Evolutionary conservation across 2,113 vertebrate genomes (phyloP).

Genomic region (Protobothrops flavoviridis): DNA sequence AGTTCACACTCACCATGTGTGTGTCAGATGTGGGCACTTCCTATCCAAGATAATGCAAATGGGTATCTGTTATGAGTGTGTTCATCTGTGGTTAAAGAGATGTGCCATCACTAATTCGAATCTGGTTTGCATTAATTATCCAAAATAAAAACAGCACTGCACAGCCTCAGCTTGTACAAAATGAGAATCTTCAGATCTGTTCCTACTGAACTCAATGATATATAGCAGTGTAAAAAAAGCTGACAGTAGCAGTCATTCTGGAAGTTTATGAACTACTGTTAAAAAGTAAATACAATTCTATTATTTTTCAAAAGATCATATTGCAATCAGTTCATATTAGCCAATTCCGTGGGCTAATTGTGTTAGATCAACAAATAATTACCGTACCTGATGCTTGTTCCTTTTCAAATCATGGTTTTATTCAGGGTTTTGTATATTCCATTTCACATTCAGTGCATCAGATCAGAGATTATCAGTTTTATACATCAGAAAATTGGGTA

Average conservation of each 20-base stretch:
- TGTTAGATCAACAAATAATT: neutral
- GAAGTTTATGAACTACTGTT: neutral
- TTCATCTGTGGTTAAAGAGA: conserved; percentile 68
- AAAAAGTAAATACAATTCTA: neutral
- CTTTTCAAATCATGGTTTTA: neutral
- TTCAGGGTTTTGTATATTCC: neutral
- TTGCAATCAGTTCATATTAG: neutral
- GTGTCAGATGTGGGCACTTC: conserved; percentile 62
- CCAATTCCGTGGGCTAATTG: neutral
- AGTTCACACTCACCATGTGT: conserved; percentile 42
- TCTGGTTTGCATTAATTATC: conserved; percentile 66
- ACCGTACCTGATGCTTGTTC: neutral
- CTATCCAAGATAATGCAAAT: conserved; percentile 57
- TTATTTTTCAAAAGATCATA: neutral
- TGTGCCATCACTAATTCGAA: conserved; percentile 57
- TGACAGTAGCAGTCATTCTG: neutral
- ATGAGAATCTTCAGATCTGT: conserved; percentile 35
- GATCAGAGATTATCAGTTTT: neutral
- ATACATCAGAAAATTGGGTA: neutral
- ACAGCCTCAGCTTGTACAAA: conserved; percentile 61
- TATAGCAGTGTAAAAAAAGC: conserved; percentile 4
- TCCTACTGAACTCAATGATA: conserved; percentile 3
- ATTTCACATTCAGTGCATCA: neutral
- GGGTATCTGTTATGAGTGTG: conserved; percentile 55
- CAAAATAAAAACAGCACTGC: conserved; percentile 65